phyloP scores from a whole-genome alignment of 2,797 vertebrate genomes.

The Halcyon smyrnensis region DNA sequence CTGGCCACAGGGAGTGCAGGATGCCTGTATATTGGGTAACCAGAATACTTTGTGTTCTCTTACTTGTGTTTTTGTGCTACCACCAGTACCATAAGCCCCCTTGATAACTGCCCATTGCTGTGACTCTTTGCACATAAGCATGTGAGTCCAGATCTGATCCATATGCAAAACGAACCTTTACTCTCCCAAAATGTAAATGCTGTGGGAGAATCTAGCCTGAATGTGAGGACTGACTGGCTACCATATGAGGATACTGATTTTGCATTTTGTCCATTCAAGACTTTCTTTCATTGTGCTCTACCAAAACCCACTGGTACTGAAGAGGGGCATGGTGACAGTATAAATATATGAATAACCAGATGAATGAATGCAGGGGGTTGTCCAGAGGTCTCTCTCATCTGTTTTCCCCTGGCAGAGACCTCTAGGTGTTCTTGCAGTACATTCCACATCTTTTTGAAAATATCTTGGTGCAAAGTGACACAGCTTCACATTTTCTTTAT shows the following conservation, averaged over 20 bases:
- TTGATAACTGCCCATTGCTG: neutral
- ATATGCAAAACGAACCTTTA: accelerated
- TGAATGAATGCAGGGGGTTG: neutral
- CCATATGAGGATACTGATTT: neutral
- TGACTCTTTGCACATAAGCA: neutral
- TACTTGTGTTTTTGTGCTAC: neutral
- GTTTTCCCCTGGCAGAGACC: neutral
- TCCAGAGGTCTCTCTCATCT: neutral
- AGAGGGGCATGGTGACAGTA: neutral
- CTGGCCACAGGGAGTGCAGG: neutral
- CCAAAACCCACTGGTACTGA: neutral
- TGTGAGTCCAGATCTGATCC: neutral
- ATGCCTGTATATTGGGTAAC: neutral
- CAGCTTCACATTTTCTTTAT: slow-evolving; percentile 46
- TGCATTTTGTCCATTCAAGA: neutral
- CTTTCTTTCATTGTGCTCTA: neutral
- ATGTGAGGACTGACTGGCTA: neutral
- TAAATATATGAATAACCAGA: neutral
- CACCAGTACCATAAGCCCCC: neutral
- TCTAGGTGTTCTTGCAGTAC: neutral
- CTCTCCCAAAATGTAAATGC: neutral
- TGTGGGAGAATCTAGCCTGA: neutral
- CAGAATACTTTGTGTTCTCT: neutral
- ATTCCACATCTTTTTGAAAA: slow-evolving; percentile 9
- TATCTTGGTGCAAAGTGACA: slow-evolving; percentile 21